Base-by-base conservation (phyloP, 1,140 invertebrate genomes). In the Choristoneura fumiferana region DNA sequence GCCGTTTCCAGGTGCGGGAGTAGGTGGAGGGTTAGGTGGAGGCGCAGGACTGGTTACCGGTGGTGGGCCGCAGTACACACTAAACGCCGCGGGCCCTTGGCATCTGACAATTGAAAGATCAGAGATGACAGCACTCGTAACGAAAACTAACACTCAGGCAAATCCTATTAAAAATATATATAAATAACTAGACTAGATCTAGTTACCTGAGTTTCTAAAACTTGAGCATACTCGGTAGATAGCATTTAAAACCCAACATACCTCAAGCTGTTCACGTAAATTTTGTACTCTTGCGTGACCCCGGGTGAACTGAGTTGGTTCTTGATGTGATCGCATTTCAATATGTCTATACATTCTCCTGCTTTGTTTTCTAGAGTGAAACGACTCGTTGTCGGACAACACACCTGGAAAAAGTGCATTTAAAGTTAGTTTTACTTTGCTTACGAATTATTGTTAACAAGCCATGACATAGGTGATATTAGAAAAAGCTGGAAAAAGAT, bases 41-140 rank as follows among this genome's bases (percentile, higher is more conserved):
- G 43, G 18, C 22, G 10, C n/a, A 5, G 43, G 43, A 6, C 17
- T 14, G 10, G 40, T 14, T 17, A 14, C 43, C 8, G 43, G 43
- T 0, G 43, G 43, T 8, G 57, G 62, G 3, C 61, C 67, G 36
- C 78, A 81, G 37, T 76, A 81, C n/a, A 81, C 71, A 43, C 63
- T 73, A 22, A 68, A 60, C 2, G 59, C 10, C 8, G 45, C 58
- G 5, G 57, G 9, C 8, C 75, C 69, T 0, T 45, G 6, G 37
- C 77, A 80, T 57, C 77, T 80, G 66, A n/a, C n/a, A n/a, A n/a
- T n/a, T n/a, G n/a, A n/a, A n/a, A 29, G 1, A 49, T 10, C n/a
- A 22, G 9, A 49, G 29, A 18, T n/a, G 2, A n/a, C n/a, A n/a
- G n/a, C n/a, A n/a, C n/a, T n/a, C n/a, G n/a, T n/a, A n/a, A n/a